Percentiles rank a stretch among this genome's conserved stretches.
phyloP scores from a whole-genome alignment of 2,113 vertebrate species.

The Lanius ludovicianus region DNA sequence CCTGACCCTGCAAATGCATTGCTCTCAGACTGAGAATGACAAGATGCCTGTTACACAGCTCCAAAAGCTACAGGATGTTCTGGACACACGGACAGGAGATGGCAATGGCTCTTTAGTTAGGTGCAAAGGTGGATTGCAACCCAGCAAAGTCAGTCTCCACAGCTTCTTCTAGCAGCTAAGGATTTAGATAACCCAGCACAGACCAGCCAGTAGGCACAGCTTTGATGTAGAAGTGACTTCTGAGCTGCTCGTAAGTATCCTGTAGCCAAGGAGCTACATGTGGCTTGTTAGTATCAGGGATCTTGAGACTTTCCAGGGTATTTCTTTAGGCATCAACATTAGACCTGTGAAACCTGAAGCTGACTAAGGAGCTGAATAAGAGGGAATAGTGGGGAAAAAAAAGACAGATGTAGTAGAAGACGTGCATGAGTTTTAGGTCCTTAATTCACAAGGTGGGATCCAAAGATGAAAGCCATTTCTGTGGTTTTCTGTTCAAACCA shows the following conservation, averaged over 20 bases:
- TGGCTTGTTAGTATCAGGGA: not conserved
- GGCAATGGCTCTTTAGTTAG: not conserved
- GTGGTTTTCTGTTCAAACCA: not conserved
- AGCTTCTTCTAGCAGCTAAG: not conserved
- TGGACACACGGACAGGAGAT: not conserved
- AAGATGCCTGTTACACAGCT: not conserved
- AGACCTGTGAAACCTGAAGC: not conserved
- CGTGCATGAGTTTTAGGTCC: not conserved
- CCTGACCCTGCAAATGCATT: not conserved
- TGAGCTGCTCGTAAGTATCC: not conserved
- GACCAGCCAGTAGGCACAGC: not conserved
- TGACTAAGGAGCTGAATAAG: not conserved
- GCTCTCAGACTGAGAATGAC: not conserved
- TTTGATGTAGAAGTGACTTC: not conserved
- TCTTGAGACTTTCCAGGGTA: not conserved
- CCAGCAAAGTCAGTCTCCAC: not conserved
- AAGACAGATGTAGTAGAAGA: not conserved
- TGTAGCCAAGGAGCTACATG: rapidly evolving
- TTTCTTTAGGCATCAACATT: not conserved
- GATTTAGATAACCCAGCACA: not conserved
- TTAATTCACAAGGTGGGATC: not conserved
- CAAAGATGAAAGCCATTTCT: not conserved
- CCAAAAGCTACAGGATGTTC: not conserved
- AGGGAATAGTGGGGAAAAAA: not conserved
- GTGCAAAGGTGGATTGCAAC: not conserved